Conservation (phyloP, 92 coral and sea anemone genomes). For the Heteractis magnifica region DNA sequence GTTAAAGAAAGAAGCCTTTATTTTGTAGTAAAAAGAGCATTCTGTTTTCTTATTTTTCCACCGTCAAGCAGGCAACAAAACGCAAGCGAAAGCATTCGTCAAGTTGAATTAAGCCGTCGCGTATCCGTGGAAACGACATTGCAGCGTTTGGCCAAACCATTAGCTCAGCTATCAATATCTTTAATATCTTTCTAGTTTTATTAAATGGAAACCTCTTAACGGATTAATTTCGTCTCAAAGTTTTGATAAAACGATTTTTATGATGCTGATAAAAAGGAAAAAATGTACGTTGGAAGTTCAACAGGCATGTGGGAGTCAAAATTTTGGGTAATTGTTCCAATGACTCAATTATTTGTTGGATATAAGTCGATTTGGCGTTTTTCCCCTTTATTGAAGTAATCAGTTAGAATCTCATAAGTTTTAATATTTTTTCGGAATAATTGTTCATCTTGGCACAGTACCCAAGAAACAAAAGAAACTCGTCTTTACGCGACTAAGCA, state of each 20-base stretch:
- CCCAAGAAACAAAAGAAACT: not conserved
- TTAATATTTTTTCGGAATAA: not conserved
- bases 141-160: not conserved
- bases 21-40: no score
- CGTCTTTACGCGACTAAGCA: not conserved
- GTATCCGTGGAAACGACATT: no score
- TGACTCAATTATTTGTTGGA: not conserved
- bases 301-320: not conserved
- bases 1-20: no score
- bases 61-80: no score
- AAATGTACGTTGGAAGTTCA: no score
- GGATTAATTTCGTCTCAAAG: not conserved
- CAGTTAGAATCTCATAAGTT: not conserved
- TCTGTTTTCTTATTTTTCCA: no score
- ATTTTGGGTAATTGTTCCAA: not conserved
- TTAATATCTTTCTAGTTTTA: not conserved
- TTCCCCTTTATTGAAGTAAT: not conserved
- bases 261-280: not conserved
- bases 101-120: no score
- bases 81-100: no score
- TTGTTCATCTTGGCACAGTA: conserved; percentile 2
- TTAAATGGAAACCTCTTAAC: not conserved
- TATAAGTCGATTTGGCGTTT: not conserved
- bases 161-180: not conserved
- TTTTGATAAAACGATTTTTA: not conserved